These are phyloP conservation scores for Pissodes strobi DNA, from an alignment of 1,140 invertebrate species.

Conservation along the genomic window DNA sequence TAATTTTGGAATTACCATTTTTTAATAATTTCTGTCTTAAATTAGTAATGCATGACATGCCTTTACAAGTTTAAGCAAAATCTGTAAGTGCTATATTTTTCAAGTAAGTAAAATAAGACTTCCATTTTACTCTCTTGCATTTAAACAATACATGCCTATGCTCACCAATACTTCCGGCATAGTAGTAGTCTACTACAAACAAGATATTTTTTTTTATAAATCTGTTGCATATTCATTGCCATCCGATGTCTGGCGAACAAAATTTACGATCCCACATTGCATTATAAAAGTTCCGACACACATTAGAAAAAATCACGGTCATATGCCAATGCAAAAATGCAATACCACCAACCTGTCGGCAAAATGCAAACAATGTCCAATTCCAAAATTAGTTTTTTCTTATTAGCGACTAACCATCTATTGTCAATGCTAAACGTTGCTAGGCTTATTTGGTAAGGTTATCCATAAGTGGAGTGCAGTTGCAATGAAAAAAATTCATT, in stretches of 20 bases:
- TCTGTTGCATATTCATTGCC: not conserved
- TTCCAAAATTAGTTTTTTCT: constrained; percentile 9
- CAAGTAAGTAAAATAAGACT: no score
- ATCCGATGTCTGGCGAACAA: not conserved
- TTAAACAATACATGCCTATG: no score
- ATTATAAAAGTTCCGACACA: constrained; percentile 1
- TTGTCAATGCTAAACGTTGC: constrained; percentile 7
- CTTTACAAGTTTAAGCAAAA: no score
- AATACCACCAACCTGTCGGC: not conserved
- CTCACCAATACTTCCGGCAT: no score
- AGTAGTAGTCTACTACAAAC: no score
- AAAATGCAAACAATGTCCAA: constrained; percentile 1
- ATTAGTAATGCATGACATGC: no score
- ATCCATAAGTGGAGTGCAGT: not conserved
- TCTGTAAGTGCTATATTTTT: no score
- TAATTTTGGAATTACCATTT: no score
- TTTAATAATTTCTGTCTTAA: no score
- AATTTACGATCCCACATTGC: constrained; percentile 2
- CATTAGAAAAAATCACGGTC: not conserved
- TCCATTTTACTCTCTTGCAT: no score
- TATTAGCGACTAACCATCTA: constrained; percentile 5
- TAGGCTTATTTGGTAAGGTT: constrained; percentile 3
- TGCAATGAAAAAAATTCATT: constrained; percentile 4
- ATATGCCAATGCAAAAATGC: constrained; percentile 4
- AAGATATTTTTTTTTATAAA: no score